Evolutionary conservation across 2,888 invertebrate genomes (phyloP).

Genomic region (Peribatodes rhomboidaria): DNA sequence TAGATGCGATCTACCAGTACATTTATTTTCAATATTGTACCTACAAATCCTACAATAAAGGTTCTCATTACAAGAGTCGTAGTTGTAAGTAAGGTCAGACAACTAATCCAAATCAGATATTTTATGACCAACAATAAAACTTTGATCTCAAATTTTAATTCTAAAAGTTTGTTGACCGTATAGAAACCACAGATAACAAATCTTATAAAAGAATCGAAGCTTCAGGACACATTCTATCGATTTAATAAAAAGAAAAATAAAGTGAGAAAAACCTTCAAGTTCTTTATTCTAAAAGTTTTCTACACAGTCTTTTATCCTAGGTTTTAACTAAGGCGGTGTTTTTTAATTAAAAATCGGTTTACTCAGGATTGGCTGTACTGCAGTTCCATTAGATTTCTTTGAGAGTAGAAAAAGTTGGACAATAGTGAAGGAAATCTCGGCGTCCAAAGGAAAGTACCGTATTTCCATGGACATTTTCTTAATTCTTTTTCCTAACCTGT

Average conservation of each 20-base stretch:
- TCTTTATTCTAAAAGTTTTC: constrained; percentile 25
- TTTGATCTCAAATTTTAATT: not conserved
- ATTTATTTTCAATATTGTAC: too few species aligned
- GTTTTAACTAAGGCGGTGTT: constrained; percentile 40
- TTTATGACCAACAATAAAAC: constrained; percentile 4
- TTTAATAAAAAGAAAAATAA: constrained; percentile 7
- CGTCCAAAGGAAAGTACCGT: not conserved
- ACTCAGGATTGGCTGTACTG: constrained; percentile 49
- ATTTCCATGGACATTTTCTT: not conserved
- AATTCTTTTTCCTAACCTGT: too few species aligned
- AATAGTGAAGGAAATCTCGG: not conserved
- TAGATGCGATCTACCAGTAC: too few species aligned
- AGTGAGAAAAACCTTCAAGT: not conserved
- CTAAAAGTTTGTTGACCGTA: constrained; percentile 16
- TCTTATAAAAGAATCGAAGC: constrained; percentile 7
- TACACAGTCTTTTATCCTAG: constrained; percentile 21
- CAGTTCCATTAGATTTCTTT: constrained; percentile 14
- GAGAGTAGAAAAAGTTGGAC: constrained; percentile 1
- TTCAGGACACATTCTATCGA: constrained; percentile 8
- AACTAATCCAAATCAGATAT: constrained; percentile 16
- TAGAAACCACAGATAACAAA: constrained; percentile 15
- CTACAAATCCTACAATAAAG: not conserved
- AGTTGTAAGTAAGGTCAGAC: constrained; percentile 11
- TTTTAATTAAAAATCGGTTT: constrained; percentile 62
- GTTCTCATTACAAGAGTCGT: not conserved